Percentiles rank a stretch among this genome's conserved stretches.
These are phyloP conservation scores for Ellobius talpinus DNA, from an alignment of 2,113 vertebrate genomes.

Conservation along the genomic window DNA sequence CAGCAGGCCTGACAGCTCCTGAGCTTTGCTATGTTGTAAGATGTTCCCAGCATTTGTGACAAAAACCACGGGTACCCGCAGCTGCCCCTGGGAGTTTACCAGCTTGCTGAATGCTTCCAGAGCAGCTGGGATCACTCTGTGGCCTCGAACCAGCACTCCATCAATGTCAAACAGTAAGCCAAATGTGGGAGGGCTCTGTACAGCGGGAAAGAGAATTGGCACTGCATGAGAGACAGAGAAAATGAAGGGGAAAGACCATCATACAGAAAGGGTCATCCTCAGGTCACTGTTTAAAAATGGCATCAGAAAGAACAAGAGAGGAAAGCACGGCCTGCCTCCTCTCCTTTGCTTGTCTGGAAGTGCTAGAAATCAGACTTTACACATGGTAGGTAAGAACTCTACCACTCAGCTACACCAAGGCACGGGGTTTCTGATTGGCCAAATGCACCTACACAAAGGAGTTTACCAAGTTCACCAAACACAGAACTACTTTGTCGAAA, in stretches of 20 bases:
- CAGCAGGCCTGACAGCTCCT: constrained; percentile 91
- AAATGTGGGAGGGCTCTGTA: constrained; percentile 88
- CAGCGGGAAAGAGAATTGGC: neutral
- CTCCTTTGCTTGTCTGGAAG: neutral
- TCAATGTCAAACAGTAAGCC: constrained; percentile 97
- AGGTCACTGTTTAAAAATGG: too few relatives aligned
- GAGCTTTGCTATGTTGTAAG: constrained; percentile 91
- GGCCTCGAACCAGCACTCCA: constrained; percentile 95
- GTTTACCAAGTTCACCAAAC: neutral
- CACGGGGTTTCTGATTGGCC: neutral
- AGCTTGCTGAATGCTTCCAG: constrained; percentile 92
- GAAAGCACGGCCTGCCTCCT: neutral
- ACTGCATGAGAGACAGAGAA: neutral
- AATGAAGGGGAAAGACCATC: neutral
- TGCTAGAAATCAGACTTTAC: neutral
- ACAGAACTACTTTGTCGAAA: neutral
- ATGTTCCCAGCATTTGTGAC: constrained; percentile 97
- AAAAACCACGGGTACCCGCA: constrained; percentile 95
- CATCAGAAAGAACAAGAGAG: neutral
- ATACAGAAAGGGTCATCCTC: neutral
- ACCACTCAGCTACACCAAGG: neutral
- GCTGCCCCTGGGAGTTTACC: constrained; percentile 88
- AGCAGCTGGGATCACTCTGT: constrained; percentile 92
- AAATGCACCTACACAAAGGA: neutral
- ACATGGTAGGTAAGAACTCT: neutral